A percentile compares a stretch with the other conserved stretches of the same genome.
Conservation (phyloP, 2,113 vertebrate species). For the Sapajus apella region DNA sequence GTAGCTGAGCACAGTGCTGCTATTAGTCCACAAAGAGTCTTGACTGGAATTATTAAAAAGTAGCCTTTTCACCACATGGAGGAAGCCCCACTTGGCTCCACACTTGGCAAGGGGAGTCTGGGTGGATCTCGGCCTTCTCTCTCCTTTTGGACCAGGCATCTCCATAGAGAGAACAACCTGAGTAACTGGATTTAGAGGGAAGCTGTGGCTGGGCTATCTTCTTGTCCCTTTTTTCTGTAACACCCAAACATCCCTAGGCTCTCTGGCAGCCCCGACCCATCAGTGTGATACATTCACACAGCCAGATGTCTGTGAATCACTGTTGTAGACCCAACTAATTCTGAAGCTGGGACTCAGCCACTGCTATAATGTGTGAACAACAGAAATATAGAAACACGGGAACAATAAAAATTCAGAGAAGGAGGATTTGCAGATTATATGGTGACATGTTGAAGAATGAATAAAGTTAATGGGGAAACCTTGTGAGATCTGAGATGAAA, state of each 20-base stretch:
- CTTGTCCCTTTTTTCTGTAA: no score
- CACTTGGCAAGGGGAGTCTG: not conserved
- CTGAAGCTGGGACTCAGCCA: not conserved
- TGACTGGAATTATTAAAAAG: not conserved
- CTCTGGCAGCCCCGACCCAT: not conserved
- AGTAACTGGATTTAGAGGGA: not conserved
- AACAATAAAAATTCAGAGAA: not conserved
- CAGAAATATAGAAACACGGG: not conserved
- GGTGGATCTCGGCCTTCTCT: not conserved
- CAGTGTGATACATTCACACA: not conserved
- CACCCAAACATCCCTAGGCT: not conserved
- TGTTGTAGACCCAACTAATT: no score
- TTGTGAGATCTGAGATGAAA: not conserved
- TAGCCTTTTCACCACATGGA: not conserved
- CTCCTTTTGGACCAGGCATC: not conserved
- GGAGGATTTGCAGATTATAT: not conserved
- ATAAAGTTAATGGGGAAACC: not conserved
- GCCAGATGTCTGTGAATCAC: not conserved
- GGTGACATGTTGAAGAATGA: not conserved
- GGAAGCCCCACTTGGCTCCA: not conserved
- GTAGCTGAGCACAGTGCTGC: not conserved
- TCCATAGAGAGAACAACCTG: not conserved
- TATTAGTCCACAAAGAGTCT: not conserved
- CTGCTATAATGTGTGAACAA: not conserved
- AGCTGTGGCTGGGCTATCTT: no score